Percentiles rank a stretch among this genome's conserved stretches.
phyloP scores from a whole-genome alignment of 92 coral and sea anemone species.

The Palythoa heliodiscus region DNA sequence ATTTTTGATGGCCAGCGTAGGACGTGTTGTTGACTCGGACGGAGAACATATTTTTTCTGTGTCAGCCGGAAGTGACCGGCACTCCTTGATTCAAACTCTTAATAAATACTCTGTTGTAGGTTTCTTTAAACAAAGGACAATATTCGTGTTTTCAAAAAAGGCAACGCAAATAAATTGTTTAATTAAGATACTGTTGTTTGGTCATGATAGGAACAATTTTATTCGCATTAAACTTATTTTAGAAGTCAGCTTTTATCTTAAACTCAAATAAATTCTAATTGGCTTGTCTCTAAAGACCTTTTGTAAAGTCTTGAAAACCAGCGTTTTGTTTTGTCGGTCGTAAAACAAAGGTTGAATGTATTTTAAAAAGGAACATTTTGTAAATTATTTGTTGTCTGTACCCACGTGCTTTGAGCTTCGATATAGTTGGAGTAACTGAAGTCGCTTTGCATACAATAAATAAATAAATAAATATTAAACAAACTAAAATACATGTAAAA shows the following conservation, averaged over 20 bases:
- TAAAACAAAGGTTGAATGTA: not conserved
- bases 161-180: not conserved
- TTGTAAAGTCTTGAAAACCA: not conserved
- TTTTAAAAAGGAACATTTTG: not conserved
- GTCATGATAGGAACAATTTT: conserved; percentile 23
- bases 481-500: not conserved
- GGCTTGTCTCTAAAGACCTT: not conserved
- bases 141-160: conserved; percentile 3
- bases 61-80: not conserved
- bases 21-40: not conserved
- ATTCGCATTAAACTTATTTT: not conserved
- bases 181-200: not conserved
- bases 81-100: conserved; percentile 14
- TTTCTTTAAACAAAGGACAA: not conserved
- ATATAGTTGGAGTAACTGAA: too few species aligned
- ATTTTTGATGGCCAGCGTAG: not conserved
- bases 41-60: not conserved
- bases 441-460: too few species aligned
- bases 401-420: too few species aligned
- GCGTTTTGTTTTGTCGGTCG: not conserved
- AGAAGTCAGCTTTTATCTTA: not conserved
- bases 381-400: not conserved
- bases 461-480: too few species aligned
- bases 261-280: not conserved
- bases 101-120: not conserved